These are phyloP conservation scores for Theonella swinhoei DNA, from an alignment of 37 sponge, comb jelly and placozoan genomes.

Conservation along the genomic window DNA sequence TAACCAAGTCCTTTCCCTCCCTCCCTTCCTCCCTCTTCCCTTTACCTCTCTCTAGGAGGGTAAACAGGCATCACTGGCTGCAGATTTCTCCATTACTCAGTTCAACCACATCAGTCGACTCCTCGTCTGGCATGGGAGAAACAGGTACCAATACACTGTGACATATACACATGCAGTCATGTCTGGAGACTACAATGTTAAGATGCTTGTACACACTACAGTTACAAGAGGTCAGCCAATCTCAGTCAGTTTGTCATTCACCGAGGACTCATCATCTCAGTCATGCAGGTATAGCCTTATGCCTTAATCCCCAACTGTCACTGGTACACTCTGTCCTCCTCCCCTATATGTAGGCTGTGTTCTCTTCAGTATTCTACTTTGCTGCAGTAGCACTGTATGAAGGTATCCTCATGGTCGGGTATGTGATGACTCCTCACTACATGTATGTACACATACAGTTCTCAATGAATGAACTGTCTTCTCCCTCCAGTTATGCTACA, in stretches of 20 bases:
- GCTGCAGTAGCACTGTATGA: constrained; percentile 93
- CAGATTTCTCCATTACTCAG: constrained; percentile 94
- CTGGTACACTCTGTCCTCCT: background rate
- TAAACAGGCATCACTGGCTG: constrained; percentile 94
- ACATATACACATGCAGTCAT: no score
- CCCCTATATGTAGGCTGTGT: no score
- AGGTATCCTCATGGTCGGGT: constrained; percentile 95
- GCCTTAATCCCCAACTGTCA: background rate
- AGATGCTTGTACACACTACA: no score
- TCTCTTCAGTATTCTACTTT: constrained; percentile 89
- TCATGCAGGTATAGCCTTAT: constrained; percentile 79
- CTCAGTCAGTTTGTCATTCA: constrained; percentile 97
- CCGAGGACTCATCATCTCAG: constrained; percentile 95
- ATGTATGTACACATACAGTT: no score
- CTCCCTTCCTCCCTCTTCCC: no score
- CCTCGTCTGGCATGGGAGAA: constrained; percentile 95
- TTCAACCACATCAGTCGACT: constrained; percentile 86
- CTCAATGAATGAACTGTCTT: background rate
- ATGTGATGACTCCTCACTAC: no score
- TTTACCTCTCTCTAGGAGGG: constrained; percentile 82
- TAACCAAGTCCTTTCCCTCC: no score
- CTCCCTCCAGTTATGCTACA: constrained; percentile 73
- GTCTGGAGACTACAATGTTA: no score
- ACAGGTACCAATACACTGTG: no score
- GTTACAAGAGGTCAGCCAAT: constrained; percentile 93